Evolutionary conservation across 2,113 vertebrate genomes (phyloP).

Genomic region (Oceanodroma tethys): DNA sequence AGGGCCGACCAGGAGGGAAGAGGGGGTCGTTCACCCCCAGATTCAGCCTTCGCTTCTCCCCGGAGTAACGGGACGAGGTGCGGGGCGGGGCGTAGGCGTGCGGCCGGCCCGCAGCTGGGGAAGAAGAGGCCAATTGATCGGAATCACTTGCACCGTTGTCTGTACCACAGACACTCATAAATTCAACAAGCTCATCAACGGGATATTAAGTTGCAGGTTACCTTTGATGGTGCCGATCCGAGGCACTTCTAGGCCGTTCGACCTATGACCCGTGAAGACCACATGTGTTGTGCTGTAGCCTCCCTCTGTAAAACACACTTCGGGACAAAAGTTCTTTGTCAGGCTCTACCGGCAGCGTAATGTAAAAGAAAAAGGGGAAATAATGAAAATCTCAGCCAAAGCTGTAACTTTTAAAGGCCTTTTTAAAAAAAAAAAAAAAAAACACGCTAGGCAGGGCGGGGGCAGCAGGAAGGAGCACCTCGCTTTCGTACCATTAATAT

Average conservation of each 20-base stretch:
- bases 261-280: constrained; percentile 88
- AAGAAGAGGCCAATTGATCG: not conserved
- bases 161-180: constrained; percentile 68
- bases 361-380: constrained; percentile 59
- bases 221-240: constrained; percentile 80
- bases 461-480: not conserved
- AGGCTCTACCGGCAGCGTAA: constrained; percentile 35
- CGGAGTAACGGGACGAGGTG: not conserved
- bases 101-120: not conserved
- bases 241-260: constrained; percentile 83
- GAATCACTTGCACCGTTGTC: constrained; percentile 46
- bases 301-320: constrained; percentile 77
- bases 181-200: constrained; percentile 87
- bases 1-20: not conserved
- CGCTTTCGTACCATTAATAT: constrained; percentile 17
- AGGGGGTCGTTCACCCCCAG: not conserved
- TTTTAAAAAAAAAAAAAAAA: not conserved
- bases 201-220: constrained; percentile 84
- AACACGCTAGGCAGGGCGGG: not conserved
- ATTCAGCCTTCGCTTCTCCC: not conserved
- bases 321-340: constrained; percentile 80
- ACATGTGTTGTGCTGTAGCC: constrained; percentile 80
- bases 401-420: constrained; percentile 63
- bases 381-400: constrained; percentile 69
- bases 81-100: not conserved